Conservation (phyloP, 2,797 vertebrate genomes). For the Acanthiza pusilla region DNA sequence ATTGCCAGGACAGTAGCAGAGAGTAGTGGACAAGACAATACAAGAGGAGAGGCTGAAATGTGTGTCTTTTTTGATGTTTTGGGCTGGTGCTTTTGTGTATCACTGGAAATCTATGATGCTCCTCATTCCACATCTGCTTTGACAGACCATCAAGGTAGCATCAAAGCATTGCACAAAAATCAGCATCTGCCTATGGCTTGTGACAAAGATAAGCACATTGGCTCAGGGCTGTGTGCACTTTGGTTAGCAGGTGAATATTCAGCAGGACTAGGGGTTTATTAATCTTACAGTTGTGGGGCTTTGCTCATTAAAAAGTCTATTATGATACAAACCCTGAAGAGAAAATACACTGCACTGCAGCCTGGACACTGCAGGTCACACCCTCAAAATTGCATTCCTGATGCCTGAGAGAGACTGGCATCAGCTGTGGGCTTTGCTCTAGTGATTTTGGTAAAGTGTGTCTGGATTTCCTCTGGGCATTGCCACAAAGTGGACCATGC, state of each 20-base stretch:
- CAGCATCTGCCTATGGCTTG: not conserved
- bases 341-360: not conserved
- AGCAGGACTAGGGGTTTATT: not conserved
- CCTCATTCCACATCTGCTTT: not conserved
- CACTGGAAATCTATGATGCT: not conserved
- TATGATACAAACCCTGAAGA: not conserved
- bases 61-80: not conserved
- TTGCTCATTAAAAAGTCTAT: not conserved
- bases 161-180: not conserved
- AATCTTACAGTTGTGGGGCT: not conserved
- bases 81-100: not conserved
- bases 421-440: not conserved
- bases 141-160: not conserved
- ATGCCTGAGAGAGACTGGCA: not conserved
- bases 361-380: not conserved
- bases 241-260: not conserved
- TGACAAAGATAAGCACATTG: not conserved
- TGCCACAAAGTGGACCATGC: fast-evolving
- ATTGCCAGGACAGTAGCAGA: not conserved
- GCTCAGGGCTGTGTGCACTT: not conserved
- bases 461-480: not conserved
- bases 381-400: not conserved
- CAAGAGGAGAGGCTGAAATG: not conserved
- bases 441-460: fast-evolving
- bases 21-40: not conserved